Base-by-base conservation (phyloP, 1,140 invertebrate genomes). In the Adoxophyes honmai region DNA sequence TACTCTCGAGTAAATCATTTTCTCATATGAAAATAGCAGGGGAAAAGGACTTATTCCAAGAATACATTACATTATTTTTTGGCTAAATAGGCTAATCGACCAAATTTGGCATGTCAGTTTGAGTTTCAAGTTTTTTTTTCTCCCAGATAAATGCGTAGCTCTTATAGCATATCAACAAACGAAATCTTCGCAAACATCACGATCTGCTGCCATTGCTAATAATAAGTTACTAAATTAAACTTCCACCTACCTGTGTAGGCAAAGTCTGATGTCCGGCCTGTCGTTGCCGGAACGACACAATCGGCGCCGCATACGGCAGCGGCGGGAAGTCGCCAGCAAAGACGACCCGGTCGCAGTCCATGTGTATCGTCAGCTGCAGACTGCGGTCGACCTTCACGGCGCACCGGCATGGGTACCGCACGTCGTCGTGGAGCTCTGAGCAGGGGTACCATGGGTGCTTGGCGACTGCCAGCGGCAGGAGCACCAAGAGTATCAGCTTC, bases 291-390 rank as follows among this genome's bases (percentile, higher is more conserved):
- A 96, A 96, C 1, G 92, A 91, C 9, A 94, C 91, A 37, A 97
- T 93, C 6, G 94, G 94, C 9, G 93, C 93, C 10, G 93, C 93
- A 67, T 93, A 93, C 0, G 96, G 94, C 36, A 94, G 83, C 1
- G 93, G 84, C 0, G 95, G 92, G 39, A 94, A 93, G 66, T 96
- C 95, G 9, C 92, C 91, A 13, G 92, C 90, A 62, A 97, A 96
- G n/a, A 96, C 93, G 9, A 96, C 92, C 13, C 91, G 85, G 83
- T 97, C 95, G 78, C 96, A 97, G 76, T 97, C 93, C 88, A 97
- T 91, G 38, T 90, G 82, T 15, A 94, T 88, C 18, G 89, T 83
- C 0, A 91, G 81, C 36, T 90, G 89, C 5, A 91, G 59, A 0
- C 88, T 81, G 28, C 79, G 55, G 52, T 86, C 84, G 10, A 86